Conservation (phyloP, 2,113 vertebrate species). For the Halcyon senegalensis region DNA sequence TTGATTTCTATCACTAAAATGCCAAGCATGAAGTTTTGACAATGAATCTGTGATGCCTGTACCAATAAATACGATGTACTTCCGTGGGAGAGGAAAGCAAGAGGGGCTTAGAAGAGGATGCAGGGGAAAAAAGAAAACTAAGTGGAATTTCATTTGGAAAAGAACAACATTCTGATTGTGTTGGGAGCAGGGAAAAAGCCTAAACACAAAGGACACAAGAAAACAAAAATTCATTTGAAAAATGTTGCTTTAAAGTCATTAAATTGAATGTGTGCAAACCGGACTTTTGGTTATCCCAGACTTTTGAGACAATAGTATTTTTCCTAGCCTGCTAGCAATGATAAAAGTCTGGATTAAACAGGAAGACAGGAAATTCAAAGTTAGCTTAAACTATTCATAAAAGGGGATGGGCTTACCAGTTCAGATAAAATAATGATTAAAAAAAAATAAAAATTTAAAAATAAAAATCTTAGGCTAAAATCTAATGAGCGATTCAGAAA, state of each 20-base stretch:
- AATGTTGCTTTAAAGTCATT: slow-evolving; percentile 15
- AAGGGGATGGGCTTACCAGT: slow-evolving; percentile 37
- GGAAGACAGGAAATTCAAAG: slow-evolving; percentile 71
- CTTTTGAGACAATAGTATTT: slow-evolving; percentile 57
- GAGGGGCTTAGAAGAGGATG: background rate
- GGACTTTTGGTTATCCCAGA: slow-evolving; percentile 36
- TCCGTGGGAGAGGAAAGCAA: background rate
- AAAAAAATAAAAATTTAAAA: background rate
- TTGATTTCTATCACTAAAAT: background rate
- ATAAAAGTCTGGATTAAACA: slow-evolving; percentile 69
- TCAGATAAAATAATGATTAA: slow-evolving; percentile 38
- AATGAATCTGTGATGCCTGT: background rate
- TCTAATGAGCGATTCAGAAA: background rate
- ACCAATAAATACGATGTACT: background rate
- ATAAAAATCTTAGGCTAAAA: background rate
- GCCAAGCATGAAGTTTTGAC: background rate
- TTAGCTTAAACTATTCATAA: slow-evolving; percentile 61
- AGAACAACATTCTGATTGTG: background rate
- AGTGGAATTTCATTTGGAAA: background rate
- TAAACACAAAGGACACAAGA: background rate
- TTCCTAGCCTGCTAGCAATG: slow-evolving; percentile 54
- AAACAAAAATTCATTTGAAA: slow-evolving; percentile 17
- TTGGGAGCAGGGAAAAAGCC: background rate
- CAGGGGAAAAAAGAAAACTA: too few species aligned
- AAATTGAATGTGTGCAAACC: slow-evolving; percentile 15